A percentile compares a stretch with the other conserved stretches of the same genome.
These are phyloP conservation scores for Trididemnum clinides DNA, from an alignment of 23 tunicate genomes.

Conservation along the genomic window DNA sequence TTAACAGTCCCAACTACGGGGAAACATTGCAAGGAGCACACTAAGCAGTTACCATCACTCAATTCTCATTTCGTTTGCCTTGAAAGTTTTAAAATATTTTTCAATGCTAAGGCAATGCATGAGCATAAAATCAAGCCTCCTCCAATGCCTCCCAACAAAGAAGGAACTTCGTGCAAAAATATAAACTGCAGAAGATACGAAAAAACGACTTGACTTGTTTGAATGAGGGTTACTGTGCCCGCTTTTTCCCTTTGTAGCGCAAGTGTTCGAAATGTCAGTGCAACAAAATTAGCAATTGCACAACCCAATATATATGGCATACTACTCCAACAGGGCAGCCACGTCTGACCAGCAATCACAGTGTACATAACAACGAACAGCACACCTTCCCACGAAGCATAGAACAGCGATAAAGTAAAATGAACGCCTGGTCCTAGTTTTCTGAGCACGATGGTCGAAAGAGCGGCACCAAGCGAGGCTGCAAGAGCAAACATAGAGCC, in stretches of 20 bases:
- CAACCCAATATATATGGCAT: background rate
- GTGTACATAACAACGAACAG: background rate
- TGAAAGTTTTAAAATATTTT: background rate
- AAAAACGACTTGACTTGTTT: conserved; percentile 32
- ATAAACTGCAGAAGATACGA: conserved; percentile 28
- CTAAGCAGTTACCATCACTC: too few relatives aligned
- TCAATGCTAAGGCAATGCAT: background rate
- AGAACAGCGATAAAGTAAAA: conserved; percentile 20
- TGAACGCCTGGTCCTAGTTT: conserved; percentile 30
- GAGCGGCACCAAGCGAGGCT: background rate
- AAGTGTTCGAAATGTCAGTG: background rate
- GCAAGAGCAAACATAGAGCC: conserved; percentile 17
- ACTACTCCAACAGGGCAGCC: background rate
- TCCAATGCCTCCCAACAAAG: conserved; percentile 20
- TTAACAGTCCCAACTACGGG: too few relatives aligned
- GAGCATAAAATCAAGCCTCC: conserved; percentile 10
- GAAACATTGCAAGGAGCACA: background rate
- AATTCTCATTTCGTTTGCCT: too few relatives aligned
- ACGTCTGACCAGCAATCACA: background rate
- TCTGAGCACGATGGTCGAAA: background rate
- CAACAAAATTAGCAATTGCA: background rate
- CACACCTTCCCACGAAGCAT: background rate
- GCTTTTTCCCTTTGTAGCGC: conserved; percentile 42
- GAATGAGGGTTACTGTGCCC: conserved; percentile 23
- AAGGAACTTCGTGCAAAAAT: background rate